Percentiles rank a stretch among this genome's conserved stretches.
Conservation (phyloP, 2,797 vertebrate genomes). For the Microctenopoma stevenorrisi region DNA sequence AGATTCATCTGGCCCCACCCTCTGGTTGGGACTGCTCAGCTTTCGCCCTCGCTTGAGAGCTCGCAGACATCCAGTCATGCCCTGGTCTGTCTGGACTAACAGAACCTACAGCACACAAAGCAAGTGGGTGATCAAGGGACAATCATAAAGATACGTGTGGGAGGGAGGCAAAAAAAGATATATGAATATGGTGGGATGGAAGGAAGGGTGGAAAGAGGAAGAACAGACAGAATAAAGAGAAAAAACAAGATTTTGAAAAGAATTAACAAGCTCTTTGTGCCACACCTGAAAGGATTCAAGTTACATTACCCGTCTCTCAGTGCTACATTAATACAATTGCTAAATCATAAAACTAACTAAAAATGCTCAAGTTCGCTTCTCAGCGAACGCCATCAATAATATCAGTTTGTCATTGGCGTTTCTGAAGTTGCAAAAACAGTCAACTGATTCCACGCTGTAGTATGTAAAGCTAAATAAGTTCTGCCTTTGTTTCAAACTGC, state of each 20-base stretch:
- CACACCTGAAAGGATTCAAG: too few relatives aligned
- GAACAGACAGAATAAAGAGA: background rate
- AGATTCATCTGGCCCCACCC: conserved; percentile 41
- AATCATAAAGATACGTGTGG: background rate
- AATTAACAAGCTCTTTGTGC: too few relatives aligned
- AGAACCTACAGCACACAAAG: conserved; percentile 58
- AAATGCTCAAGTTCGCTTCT: background rate
- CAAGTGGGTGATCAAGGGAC: background rate
- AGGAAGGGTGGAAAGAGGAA: background rate
- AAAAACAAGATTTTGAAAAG: too few relatives aligned
- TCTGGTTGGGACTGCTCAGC: conserved; percentile 36
- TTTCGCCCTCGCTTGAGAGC: conserved; percentile 19
- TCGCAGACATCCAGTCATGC: conserved; percentile 25
- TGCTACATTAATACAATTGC: background rate
- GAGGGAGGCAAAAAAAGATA: background rate
- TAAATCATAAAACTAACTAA: background rate
- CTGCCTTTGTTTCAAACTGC: too few relatives aligned
- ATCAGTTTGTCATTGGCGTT: background rate
- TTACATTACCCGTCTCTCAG: background rate
- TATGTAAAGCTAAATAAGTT: too few relatives aligned
- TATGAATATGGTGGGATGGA: too few relatives aligned
- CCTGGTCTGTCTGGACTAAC: conserved; percentile 31
- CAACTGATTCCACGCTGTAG: too few relatives aligned
- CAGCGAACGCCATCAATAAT: background rate
- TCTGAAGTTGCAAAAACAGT: background rate